These are phyloP conservation scores for Drosophila quadrilineata DNA, from an alignment of 1,140 invertebrate species.

Conservation along the genomic window DNA sequence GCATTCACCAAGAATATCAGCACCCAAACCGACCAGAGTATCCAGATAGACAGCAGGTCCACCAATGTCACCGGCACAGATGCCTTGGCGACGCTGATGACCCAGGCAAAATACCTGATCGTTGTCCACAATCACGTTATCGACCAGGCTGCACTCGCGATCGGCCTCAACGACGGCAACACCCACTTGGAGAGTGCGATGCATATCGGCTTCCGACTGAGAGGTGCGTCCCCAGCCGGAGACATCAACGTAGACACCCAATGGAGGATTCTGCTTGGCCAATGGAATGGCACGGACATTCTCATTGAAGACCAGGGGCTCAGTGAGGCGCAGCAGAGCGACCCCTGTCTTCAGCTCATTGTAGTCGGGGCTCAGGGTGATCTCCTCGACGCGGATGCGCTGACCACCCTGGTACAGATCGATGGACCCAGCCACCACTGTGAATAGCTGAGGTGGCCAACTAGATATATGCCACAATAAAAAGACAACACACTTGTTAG, in stretches of 20 bases:
- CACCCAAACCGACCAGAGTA: slow-evolving; percentile 57
- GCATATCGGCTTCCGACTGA: slow-evolving; percentile 44
- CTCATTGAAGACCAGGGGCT: slow-evolving; percentile 41
- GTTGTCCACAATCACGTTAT: slow-evolving; percentile 6
- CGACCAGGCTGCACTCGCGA: slow-evolving; percentile 26
- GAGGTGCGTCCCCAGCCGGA: slow-evolving; percentile 69
- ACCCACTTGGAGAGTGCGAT: slow-evolving; percentile 56
- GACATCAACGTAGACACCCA: slow-evolving; percentile 44
- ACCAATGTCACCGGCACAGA: slow-evolving; percentile 63
- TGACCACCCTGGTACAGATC: slow-evolving; percentile 63
- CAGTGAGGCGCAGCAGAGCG: slow-evolving; percentile 55
- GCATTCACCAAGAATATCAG: slow-evolving; percentile 53
- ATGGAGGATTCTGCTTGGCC: slow-evolving; percentile 32
- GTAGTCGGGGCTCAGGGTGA: slow-evolving; percentile 61
- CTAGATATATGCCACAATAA: slow-evolving; percentile 11
- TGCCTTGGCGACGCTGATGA: slow-evolving; percentile 55
- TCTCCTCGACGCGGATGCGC: slow-evolving; percentile 51
- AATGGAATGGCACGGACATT: slow-evolving; percentile 47
- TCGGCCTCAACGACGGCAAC: slow-evolving; percentile 24
- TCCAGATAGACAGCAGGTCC: slow-evolving; percentile 60
- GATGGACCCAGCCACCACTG: slow-evolving; percentile 51
- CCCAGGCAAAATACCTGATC: slow-evolving; percentile 62
- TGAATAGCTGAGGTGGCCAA: slow-evolving; percentile 60
- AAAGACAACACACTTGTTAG: background rate
- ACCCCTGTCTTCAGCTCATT: slow-evolving; percentile 51